Evolutionary conservation across 1,140 invertebrate species (phyloP).

Genomic region (Melipona quadrifasciata): DNA sequence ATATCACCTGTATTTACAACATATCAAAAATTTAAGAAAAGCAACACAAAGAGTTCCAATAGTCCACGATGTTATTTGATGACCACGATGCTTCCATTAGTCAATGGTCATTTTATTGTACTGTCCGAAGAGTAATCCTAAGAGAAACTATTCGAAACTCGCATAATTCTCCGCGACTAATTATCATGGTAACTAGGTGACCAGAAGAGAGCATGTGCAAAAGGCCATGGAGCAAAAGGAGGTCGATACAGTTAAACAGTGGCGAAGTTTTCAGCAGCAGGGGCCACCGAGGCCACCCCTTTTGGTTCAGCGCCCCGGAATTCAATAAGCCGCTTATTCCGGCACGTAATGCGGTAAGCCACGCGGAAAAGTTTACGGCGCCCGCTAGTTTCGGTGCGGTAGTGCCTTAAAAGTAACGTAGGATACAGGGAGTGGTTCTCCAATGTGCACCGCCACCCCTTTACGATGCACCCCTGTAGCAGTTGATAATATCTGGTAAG

Average conservation of each 20-base stretch:
- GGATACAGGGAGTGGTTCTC: slow-evolving; percentile 58
- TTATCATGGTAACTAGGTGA: background rate
- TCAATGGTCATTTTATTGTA: background rate
- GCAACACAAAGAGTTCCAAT: too few species aligned
- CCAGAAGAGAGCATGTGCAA: background rate
- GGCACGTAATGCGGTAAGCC: slow-evolving; percentile 65
- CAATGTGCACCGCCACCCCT: slow-evolving; percentile 47
- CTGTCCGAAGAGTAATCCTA: background rate
- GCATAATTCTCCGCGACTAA: background rate
- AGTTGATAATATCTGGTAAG: slow-evolving; percentile 72
- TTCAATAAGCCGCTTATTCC: slow-evolving; percentile 67
- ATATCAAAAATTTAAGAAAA: too few species aligned
- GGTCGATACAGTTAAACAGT: slow-evolving; percentile 24
- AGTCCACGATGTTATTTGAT: background rate
- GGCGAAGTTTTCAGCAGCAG: slow-evolving; percentile 37
- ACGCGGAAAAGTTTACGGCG: slow-evolving; percentile 64
- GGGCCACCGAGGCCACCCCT: slow-evolving; percentile 40
- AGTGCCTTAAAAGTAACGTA: slow-evolving; percentile 65
- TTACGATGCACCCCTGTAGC: slow-evolving; percentile 57
- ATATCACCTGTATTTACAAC: too few species aligned
- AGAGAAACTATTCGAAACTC: background rate
- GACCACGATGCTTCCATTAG: background rate
- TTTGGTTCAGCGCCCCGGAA: slow-evolving; percentile 60
- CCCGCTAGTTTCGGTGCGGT: slow-evolving; percentile 63
- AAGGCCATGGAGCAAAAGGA: background rate